These are phyloP conservation scores for Aporophyla lueneburgensis DNA, from an alignment of 2,888 invertebrate genomes.

Conservation along the genomic window DNA sequence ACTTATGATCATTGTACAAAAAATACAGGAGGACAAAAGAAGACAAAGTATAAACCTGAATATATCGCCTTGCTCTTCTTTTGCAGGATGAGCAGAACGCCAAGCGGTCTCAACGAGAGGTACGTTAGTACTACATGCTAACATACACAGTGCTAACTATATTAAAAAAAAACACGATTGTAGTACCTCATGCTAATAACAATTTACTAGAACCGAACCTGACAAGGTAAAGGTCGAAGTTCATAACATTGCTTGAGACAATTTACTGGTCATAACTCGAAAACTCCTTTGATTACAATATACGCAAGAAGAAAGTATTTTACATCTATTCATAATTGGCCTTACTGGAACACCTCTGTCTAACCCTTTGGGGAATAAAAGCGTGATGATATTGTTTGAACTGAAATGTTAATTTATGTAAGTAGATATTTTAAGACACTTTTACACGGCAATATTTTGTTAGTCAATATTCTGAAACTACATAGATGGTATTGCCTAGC, in stretches of 20 bases:
- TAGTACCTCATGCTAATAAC: conserved; percentile 57
- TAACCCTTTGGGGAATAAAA: no score
- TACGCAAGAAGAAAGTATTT: conserved; percentile 9
- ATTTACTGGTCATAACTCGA: conserved; percentile 23
- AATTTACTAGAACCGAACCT: conserved; percentile 39
- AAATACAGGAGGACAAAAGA: conserved; percentile 7
- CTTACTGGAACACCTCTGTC: background rate
- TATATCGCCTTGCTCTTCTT: conserved; percentile 63
- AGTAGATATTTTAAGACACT: no score
- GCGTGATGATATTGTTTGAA: background rate
- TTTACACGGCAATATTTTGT: no score
- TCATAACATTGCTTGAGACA: conserved; percentile 37
- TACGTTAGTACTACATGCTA: conserved; percentile 65
- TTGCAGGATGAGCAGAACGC: conserved; percentile 65
- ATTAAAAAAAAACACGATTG: conserved; percentile 27
- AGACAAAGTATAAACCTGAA: conserved; percentile 28
- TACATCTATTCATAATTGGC: background rate
- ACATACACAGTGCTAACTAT: conserved; percentile 55
- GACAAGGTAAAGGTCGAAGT: background rate
- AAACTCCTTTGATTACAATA: conserved; percentile 6
- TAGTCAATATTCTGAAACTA: no score
- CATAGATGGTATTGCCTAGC: no score
- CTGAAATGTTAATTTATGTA: no score
- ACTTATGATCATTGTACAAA: background rate
- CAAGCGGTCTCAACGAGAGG: conserved; percentile 67